Base-by-base conservation (phyloP, 1,140 invertebrate genomes). In the Penaeus chinensis region DNA sequence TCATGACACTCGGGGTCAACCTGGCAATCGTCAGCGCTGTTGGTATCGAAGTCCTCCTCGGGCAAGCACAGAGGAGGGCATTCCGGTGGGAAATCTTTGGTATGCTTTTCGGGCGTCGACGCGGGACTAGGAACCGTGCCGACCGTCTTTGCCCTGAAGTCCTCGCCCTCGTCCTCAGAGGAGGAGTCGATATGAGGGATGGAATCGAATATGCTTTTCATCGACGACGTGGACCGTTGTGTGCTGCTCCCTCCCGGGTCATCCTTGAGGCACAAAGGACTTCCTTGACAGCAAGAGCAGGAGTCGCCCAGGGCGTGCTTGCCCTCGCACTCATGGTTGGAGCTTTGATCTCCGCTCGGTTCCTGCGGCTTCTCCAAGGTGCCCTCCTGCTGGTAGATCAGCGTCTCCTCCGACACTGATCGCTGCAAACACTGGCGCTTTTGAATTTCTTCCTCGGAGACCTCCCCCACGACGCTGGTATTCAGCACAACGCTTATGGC, bases 361-460 rank as follows among this genome's bases (percentile, higher is more conserved):
- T 71, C 63, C 24, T 24, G 37, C 7, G 37, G 18, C 66, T 32
- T 24, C n/a, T 37, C 24, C 24, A 82, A 60, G 42, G 66, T 79
- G 54, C 32, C 74, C 79, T 87, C 85, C n/a, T 82, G 69, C 16
- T 65, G 54, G 69, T 87, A 87, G 5, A 62, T 82, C 47, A 87
- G 66, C 19, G 85, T 87, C 69, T 87, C 85, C 85, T 87, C 85
- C 20, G 85, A 87, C n/a, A 87, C 85, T 47, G 85, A 87, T 54
- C 85, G 76, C 20, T 66, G 24, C 2, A 77, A 32, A 10, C 80
- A 60, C 27, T n/a, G 27, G 19, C 63, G 18, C 27, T 18, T 54
- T 22, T 63, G 24, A n/a, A 5, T 27, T 54, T 37, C 69, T 37
- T 42, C 42, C 20, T 87, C 85, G n/a, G 63, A 19, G 60, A 24